Percentiles rank a stretch among this genome's conserved stretches.
Evolutionary conservation across 2,888 invertebrate species (phyloP).

Genomic region (Augochlorella aurata): DNA sequence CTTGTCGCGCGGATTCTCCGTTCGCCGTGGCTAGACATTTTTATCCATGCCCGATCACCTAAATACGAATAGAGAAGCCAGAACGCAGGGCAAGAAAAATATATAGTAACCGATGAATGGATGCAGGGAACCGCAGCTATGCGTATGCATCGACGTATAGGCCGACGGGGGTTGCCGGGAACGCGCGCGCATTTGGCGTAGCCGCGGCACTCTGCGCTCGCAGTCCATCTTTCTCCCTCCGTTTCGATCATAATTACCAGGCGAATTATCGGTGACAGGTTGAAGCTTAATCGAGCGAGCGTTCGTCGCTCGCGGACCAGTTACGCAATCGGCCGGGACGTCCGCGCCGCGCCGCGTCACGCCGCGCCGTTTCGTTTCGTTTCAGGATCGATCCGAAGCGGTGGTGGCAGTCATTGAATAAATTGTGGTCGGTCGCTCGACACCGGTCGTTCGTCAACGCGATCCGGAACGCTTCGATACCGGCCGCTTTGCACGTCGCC

Average conservation of each 20-base stretch:
- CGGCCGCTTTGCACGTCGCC: constrained; percentile 54
- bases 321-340: constrained; percentile 38
- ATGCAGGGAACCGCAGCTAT: not conserved
- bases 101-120: not conserved
- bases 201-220: not conserved
- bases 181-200: not conserved
- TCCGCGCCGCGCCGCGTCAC: not conserved
- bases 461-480: constrained; percentile 43
- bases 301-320: constrained; percentile 30
- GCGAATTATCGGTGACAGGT: constrained; percentile 47
- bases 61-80: too few relatives aligned
- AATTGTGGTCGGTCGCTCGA: constrained; percentile 53
- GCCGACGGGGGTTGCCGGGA: not conserved
- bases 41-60: not conserved
- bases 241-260: constrained; percentile 49
- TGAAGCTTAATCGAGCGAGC: constrained; percentile 47
- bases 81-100: not conserved
- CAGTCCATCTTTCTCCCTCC: not conserved
- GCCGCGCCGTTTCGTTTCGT: constrained; percentile 30
- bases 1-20: too few relatives aligned
- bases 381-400: constrained; percentile 49
- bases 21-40: not conserved
- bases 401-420: constrained; percentile 59
- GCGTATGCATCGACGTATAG: not conserved
- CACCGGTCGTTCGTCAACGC: constrained; percentile 59